These are phyloP conservation scores for Priocnemis perturbator DNA, from an alignment of 2,888 invertebrate species.

Conservation along the genomic window DNA sequence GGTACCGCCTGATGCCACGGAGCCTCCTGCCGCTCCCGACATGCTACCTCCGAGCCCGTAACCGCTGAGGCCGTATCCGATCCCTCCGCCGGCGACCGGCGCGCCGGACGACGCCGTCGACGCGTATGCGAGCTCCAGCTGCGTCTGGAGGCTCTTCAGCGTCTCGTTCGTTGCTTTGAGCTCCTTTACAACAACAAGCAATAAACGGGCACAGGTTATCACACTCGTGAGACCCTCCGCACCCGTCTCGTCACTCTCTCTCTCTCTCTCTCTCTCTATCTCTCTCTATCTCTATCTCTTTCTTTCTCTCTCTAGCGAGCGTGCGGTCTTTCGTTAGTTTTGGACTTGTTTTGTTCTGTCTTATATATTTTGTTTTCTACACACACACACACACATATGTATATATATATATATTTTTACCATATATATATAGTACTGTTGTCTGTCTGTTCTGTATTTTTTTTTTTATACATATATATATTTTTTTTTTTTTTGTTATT, in stretches of 20 bases:
- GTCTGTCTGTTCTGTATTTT: conserved; percentile 14
- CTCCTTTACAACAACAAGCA: conserved; percentile 78
- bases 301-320: conserved; percentile 35
- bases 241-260: conserved; percentile 28
- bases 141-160: conserved; percentile 87
- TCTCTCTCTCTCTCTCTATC: too few species aligned
- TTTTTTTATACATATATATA: conserved; percentile 25
- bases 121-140: conserved; percentile 84
- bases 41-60: conserved; percentile 55
- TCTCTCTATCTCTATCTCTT: too few species aligned
- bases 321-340: conserved; percentile 35
- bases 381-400: too few species aligned
- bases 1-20: conserved; percentile 46
- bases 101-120: conserved; percentile 77
- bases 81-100: conserved; percentile 64
- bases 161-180: conserved; percentile 90
- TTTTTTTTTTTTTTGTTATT: conserved; percentile 27
- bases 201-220: conserved; percentile 62
- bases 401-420: conserved; percentile 16
- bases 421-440: conserved; percentile 6
- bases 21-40: conserved; percentile 39
- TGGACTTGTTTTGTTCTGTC: neutral
- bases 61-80: conserved; percentile 34
- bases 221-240: conserved; percentile 46
- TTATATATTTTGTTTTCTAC: too few species aligned